A percentile compares a stretch with the other conserved stretches of the same genome.
phyloP scores from a whole-genome alignment of 2,888 invertebrate genomes.

The Andrena haemorrhoa region DNA sequence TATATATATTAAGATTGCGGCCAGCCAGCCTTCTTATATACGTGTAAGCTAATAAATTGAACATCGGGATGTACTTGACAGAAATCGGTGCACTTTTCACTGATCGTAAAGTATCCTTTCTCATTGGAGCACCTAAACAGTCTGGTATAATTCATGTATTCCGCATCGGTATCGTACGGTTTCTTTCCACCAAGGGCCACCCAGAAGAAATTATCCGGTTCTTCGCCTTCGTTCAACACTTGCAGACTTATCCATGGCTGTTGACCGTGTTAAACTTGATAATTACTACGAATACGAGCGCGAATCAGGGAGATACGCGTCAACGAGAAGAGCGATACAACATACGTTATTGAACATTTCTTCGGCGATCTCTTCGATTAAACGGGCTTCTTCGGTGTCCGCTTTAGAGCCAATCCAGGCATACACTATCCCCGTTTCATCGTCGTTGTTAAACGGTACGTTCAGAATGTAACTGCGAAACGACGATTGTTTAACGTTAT shows the following conservation, averaged over 20 bases:
- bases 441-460: constrained; percentile 95
- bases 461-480: constrained; percentile 93
- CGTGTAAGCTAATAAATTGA: not conserved
- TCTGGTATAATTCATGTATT: constrained; percentile 96
- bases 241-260: constrained; percentile 87
- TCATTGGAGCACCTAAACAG: constrained; percentile 99
- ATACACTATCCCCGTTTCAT: constrained; percentile 95
- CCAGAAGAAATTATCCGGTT: constrained; percentile 99
- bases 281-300: not conserved
- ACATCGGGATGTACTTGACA: constrained; percentile 90
- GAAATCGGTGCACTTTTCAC: constrained; percentile 99
- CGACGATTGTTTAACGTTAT: no score
- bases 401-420: constrained; percentile 97
- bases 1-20: not conserved
- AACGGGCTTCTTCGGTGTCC: constrained; percentile 93
- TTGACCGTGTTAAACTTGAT: not conserved
- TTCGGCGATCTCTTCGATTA: constrained; percentile 96
- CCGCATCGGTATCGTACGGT: constrained; percentile 94
- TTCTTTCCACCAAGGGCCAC: constrained; percentile 96
- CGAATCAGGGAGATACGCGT: not conserved
- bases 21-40: not conserved
- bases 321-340: not conserved
- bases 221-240: constrained; percentile 96
- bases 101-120: constrained; percentile 99
- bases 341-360: constrained; percentile 95